Evolutionary conservation across 2,113 vertebrate genomes (phyloP).

Genomic region (Callorhinus ursinus): DNA sequence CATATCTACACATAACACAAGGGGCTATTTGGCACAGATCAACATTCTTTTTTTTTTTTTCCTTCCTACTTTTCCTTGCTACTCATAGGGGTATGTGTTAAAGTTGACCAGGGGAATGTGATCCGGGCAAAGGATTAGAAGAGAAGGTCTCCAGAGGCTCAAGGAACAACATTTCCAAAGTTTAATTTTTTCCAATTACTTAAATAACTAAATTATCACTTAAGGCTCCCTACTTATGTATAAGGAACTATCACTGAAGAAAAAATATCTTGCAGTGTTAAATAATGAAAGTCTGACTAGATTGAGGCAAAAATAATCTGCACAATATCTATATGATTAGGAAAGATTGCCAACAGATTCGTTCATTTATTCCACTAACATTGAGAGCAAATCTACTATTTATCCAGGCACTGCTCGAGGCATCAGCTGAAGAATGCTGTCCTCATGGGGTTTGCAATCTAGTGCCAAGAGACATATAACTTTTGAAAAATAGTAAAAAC

Average conservation of each 20-base stretch:
- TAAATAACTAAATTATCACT: slow-evolving; percentile 5
- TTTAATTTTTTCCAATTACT: not conserved
- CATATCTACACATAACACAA: not conserved
- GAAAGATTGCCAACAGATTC: not conserved
- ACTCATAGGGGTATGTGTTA: not conserved
- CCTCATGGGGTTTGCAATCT: not conserved
- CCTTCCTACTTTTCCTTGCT: not conserved
- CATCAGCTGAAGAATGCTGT: not conserved
- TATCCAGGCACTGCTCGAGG: not conserved
- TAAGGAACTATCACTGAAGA: not conserved
- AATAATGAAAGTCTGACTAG: not conserved
- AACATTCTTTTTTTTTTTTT: not conserved
- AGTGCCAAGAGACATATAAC: not conserved
- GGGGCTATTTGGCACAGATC: not conserved
- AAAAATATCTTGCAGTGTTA: not conserved
- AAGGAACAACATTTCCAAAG: not conserved
- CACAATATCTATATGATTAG: not conserved
- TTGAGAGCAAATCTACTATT: not conserved
- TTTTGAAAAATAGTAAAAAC: not conserved
- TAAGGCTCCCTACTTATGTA: not conserved
- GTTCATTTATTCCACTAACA: not conserved
- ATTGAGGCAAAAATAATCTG: not conserved
- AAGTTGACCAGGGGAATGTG: not conserved
- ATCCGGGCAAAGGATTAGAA: not conserved
- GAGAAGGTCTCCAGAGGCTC: not conserved